Evolutionary conservation across 1,140 invertebrate genomes (phyloP).

Genomic region (Zophobas morio): DNA sequence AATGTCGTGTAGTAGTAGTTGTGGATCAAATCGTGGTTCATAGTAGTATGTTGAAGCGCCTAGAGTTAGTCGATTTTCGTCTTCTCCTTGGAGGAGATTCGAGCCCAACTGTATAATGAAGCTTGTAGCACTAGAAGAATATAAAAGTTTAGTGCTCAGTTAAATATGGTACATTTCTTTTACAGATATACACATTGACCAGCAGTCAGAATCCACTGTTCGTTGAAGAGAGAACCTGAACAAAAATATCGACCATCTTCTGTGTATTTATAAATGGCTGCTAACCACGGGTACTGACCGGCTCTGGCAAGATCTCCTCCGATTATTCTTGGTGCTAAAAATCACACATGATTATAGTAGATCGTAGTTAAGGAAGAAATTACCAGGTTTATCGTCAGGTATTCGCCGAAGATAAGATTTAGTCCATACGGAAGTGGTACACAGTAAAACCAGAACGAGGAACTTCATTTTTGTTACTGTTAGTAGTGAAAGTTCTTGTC

Average conservation of each 20-base stretch:
- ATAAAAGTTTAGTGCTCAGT: not conserved
- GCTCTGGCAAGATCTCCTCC: slow-evolving; percentile 72
- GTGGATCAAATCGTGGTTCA: not conserved
- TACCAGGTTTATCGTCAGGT: too few relatives aligned
- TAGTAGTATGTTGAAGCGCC: not conserved
- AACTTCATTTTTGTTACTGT: too few relatives aligned
- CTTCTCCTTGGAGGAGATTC: not conserved
- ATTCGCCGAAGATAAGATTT: too few relatives aligned
- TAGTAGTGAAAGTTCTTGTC: too few relatives aligned
- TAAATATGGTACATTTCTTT: not conserved
- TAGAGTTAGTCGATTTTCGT: not conserved
- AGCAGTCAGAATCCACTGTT: slow-evolving; percentile 51
- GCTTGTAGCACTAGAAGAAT: not conserved
- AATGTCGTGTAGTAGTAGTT: not conserved
- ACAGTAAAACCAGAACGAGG: too few relatives aligned
- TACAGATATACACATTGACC: slow-evolving; percentile 41
- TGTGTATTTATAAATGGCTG: slow-evolving; percentile 6
- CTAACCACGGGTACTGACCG: slow-evolving; percentile 75
- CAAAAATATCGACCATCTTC: slow-evolving; percentile 22
- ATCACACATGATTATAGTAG: too few relatives aligned
- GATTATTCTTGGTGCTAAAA: slow-evolving; percentile 68
- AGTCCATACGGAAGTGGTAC: too few relatives aligned
- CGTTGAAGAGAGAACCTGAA: slow-evolving; percentile 48
- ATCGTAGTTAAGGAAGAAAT: too few relatives aligned
- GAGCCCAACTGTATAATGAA: not conserved